A percentile compares a stretch with the other conserved stretches of the same genome.
Evolutionary conservation across 2,888 invertebrate genomes (phyloP).

Genomic region (Pemphredon lugubris): DNA sequence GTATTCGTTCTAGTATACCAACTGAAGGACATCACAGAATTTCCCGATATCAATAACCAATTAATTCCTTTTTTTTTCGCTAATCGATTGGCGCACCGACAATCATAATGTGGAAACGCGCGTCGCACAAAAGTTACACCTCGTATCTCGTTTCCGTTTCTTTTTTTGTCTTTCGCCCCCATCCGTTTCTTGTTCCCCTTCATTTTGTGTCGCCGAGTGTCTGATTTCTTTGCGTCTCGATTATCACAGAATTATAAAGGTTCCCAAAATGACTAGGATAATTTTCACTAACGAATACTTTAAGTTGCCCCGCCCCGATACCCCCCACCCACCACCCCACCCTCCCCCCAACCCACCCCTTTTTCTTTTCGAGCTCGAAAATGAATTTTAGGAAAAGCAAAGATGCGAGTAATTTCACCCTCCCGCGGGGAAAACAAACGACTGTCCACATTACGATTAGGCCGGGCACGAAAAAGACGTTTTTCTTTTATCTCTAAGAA

Average conservation of each 20-base stretch:
- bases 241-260: constrained; percentile 80
- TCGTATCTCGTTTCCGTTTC: constrained; percentile 35
- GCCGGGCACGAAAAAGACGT: constrained; percentile 47
- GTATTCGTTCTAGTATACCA: constrained; percentile 72
- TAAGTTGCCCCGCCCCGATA: too few relatives aligned
- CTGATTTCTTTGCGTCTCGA: constrained; percentile 55
- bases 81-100: constrained; percentile 57
- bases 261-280: constrained; percentile 80
- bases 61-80: constrained; percentile 57
- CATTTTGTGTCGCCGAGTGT: constrained; percentile 44
- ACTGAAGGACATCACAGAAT: constrained; percentile 81
- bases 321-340: too few relatives aligned
- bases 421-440: constrained; percentile 22
- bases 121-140: constrained; percentile 5
- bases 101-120: constrained; percentile 73
- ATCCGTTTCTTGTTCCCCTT: constrained; percentile 27
- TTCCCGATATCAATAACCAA: constrained; percentile 78
- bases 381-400: constrained; percentile 52
- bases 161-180: constrained; percentile 15
- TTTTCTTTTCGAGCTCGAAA: constrained; percentile 41
- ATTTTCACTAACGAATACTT: constrained; percentile 73
- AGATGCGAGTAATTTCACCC: constrained; percentile 15
- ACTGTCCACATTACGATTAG: constrained; percentile 68
- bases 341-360: too few relatives aligned
- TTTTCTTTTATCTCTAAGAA: constrained; percentile 52